These are phyloP conservation scores for Luperina nickerlii DNA, from an alignment of 2,888 invertebrate genomes.

Conservation along the genomic window DNA sequence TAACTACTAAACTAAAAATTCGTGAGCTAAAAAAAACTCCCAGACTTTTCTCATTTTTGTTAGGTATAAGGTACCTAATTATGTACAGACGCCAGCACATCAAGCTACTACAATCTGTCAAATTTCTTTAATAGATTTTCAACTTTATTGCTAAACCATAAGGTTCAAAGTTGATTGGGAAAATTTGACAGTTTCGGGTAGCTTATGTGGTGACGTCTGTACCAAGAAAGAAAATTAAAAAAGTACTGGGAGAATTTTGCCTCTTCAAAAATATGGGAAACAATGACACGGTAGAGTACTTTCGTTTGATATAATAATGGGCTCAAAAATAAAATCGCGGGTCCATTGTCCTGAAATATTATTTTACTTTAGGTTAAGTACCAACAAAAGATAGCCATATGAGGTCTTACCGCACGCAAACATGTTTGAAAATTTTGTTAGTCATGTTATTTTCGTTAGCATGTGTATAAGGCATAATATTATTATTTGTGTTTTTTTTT, in stretches of 20 bases:
- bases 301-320: conserved; percentile 49
- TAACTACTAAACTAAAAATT: neutral
- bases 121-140: no score
- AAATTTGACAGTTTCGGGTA: no score
- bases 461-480: conserved; percentile 27
- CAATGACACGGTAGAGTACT: conserved; percentile 51
- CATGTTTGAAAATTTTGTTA: conserved; percentile 29
- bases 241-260: neutral
- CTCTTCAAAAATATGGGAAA: conserved; percentile 45
- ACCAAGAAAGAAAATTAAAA: conserved; percentile 18
- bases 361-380: conserved; percentile 16
- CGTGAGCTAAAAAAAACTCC: neutral
- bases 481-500: conserved; percentile 28
- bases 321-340: conserved; percentile 47
- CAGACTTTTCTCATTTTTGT: neutral
- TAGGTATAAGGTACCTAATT: no score
- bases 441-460: conserved; percentile 46
- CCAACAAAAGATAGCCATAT: conserved; percentile 36
- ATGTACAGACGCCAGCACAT: no score
- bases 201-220: neutral
- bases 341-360: conserved; percentile 49
- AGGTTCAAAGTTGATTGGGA: no score
- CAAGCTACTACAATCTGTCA: no score
- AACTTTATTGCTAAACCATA: no score
- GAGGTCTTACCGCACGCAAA: conserved; percentile 39